phyloP scores from a whole-genome alignment of 2,797 vertebrate genomes.

The Peromyscus melanophrys region DNA sequence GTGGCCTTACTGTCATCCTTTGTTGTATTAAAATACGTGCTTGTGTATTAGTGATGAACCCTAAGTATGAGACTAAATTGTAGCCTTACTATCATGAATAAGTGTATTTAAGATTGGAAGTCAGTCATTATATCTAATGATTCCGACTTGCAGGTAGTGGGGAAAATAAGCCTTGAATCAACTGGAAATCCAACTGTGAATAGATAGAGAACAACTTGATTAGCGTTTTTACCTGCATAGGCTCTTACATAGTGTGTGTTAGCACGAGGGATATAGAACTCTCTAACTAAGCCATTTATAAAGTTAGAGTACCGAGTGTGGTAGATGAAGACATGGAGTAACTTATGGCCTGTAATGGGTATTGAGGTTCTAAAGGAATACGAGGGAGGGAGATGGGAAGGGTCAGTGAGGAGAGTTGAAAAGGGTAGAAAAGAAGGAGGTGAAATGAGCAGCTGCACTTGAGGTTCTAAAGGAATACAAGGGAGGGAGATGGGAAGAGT shows the following conservation, averaged over 20 bases:
- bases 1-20: conserved; percentile 47
- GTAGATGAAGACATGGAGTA: background rate
- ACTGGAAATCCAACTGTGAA: background rate
- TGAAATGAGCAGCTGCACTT: background rate
- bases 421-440: background rate
- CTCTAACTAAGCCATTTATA: background rate
- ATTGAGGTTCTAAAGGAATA: background rate
- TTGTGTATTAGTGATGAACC: background rate
- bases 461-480: background rate
- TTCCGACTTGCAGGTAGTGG: conserved; percentile 36
- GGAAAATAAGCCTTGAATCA: background rate
- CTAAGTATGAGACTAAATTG: conserved; percentile 25
- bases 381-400: background rate
- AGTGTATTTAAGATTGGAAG: conserved; percentile 57
- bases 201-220: conserved; percentile 20
- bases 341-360: background rate
- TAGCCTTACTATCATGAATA: conserved; percentile 21
- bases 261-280: background rate
- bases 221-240: background rate
- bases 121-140: background rate
- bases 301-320: background rate
- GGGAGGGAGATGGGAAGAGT: background rate
- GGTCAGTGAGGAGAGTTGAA: background rate
- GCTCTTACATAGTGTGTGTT: background rate
- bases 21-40: conserved; percentile 17